phyloP scores from a whole-genome alignment of 2,888 invertebrate species.

The Ichneumon xanthorius region DNA sequence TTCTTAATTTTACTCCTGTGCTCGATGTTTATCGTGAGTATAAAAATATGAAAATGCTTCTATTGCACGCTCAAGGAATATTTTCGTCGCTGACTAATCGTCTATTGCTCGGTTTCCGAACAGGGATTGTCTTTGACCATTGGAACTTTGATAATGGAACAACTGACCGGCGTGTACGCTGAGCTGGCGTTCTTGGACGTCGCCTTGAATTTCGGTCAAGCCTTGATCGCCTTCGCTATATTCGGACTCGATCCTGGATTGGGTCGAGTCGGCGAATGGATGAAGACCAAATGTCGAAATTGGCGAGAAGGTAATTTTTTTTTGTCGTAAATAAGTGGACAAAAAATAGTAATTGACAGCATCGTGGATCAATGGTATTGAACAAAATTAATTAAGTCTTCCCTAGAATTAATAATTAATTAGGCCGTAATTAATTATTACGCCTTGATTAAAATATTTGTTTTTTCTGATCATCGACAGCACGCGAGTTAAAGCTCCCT shows the following conservation, averaged over 20 bases:
- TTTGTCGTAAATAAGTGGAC: constrained; percentile 1
- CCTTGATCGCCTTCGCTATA: constrained; percentile 93
- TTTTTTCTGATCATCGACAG: constrained; percentile 76
- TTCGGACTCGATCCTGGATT: constrained; percentile 92
- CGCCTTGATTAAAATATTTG: neutral
- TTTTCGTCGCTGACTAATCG: neutral
- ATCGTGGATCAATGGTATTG: neutral
- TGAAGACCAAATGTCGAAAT: constrained; percentile 75
- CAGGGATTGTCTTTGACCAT: constrained; percentile 93
- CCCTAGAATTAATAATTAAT: too few species aligned
- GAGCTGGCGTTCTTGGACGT: constrained; percentile 97
- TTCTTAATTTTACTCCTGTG: constrained; percentile 92
- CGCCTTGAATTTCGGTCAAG: constrained; percentile 95
- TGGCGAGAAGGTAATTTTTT: constrained; percentile 86
- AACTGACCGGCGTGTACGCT: constrained; percentile 95
- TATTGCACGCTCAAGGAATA: neutral
- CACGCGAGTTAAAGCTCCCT: constrained; percentile 91
- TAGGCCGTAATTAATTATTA: neutral
- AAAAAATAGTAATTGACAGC: too few species aligned
- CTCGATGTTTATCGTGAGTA: constrained; percentile 95
- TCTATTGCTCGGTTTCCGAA: constrained; percentile 67
- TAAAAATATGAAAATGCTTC: constrained; percentile 8
- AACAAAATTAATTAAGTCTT: too few species aligned
- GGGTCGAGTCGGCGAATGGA: constrained; percentile 79
- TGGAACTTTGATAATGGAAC: constrained; percentile 93